Evolutionary conservation across 2,113 vertebrate species (phyloP), one percentile per base, ranked within the genome.

Genomic region (Nannobrachium achirus): DNA sequence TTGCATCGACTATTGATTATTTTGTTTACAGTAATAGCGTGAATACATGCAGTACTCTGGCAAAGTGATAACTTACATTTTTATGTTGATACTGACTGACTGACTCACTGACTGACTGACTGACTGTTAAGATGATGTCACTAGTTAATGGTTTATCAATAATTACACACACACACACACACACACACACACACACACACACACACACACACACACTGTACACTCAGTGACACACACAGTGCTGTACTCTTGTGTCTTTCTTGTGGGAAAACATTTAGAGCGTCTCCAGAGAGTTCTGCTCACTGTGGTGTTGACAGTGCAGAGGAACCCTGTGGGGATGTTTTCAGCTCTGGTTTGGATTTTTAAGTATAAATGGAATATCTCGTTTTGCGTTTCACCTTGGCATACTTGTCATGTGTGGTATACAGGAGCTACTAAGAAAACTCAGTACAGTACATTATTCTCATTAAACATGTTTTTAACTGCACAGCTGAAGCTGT

Each of bases 361-460:
- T n/a, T n/a, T n/a, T n/a, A 25, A 25, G 25, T 25, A 25, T 25
- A 25, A 53, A 63, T 10, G 42, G 44, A 15, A 44, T 15, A 38
- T 64, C 16, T 61, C 18, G n/a, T 52, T 53, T 49, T 68, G 20
- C 39, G 46, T 77, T 56, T 67, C 72, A 73, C 25, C 14, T 65
- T 69, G 25, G 46, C 40, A 75, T 40, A 19, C 48, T 72, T 78
- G 56, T 64, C 38, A 67, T 59, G 15, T 14, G 46, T 75, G 73
- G 70, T 76, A 44, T 87, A 64, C 79, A 63, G 75, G 66, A 82
- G 55, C 70, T 15, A n/a, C n/a, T n/a, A n/a, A n/a, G n/a, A n/a
- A n/a, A n/a, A n/a, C n/a, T n/a, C n/a, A 78, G 66, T 74, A 68
- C 66, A 68, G 53, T 58, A 71, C 48, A 39, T 50, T 65, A 55